phyloP scores from a whole-genome alignment of 2,797 vertebrate species.

The Typhlichthys subterraneus region DNA sequence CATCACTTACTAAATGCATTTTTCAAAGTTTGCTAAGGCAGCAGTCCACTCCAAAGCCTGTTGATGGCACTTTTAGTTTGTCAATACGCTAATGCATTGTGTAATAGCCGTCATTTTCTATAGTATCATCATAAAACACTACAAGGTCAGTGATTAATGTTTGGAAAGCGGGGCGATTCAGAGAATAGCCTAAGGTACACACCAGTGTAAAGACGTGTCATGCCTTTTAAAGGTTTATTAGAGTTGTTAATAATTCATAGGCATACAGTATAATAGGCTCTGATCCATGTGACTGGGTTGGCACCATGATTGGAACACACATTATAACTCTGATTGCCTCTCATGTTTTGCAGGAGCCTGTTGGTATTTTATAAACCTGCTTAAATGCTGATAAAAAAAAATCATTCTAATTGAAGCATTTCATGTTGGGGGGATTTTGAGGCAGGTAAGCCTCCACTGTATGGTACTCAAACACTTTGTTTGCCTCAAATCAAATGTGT shows the following conservation, averaged over 20 bases:
- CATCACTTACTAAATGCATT: background rate
- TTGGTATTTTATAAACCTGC: slow-evolving; percentile 42
- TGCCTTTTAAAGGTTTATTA: slow-evolving; percentile 82
- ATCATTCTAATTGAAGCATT: slow-evolving; percentile 71
- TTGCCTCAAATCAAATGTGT: slow-evolving; percentile 41
- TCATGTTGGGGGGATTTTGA: slow-evolving; percentile 56
- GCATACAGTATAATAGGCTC: slow-evolving; percentile 83
- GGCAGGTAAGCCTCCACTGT: slow-evolving; percentile 42
- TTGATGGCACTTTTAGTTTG: slow-evolving; percentile 14
- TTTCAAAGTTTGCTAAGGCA: slow-evolving; percentile 5
- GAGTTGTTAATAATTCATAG: slow-evolving; percentile 91
- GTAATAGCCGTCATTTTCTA: slow-evolving; percentile 14
- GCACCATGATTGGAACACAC: slow-evolving; percentile 85
- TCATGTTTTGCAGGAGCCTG: slow-evolving; percentile 71
- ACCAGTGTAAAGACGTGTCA: slow-evolving; percentile 18
- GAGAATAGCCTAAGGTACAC: slow-evolving; percentile 13
- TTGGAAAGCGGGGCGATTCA: slow-evolving; percentile 4
- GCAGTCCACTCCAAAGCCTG: slow-evolving; percentile 15
- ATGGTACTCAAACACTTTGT: slow-evolving; percentile 33
- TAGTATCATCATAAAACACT: slow-evolving; percentile 1
- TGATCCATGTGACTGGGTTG: slow-evolving; percentile 82
- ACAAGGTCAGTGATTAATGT: slow-evolving; percentile 31
- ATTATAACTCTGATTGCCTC: slow-evolving; percentile 89
- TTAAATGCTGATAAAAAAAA: slow-evolving; percentile 7
- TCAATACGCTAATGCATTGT: slow-evolving; percentile 10